Conservation (phyloP, 2,888 invertebrate species). For the Papilio elwesi region DNA sequence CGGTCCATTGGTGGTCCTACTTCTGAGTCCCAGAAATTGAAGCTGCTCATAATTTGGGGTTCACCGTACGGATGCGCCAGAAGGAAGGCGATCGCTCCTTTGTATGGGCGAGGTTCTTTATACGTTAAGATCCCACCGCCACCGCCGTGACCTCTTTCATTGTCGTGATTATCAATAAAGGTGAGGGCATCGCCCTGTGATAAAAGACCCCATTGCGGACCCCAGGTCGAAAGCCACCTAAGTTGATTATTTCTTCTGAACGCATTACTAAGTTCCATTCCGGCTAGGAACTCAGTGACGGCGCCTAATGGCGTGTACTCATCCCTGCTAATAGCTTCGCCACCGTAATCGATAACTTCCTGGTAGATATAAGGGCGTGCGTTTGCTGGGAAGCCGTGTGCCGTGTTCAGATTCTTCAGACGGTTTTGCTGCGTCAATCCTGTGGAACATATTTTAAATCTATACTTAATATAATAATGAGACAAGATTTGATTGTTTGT, state of each 20-base stretch:
- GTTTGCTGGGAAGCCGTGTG: slow-evolving; percentile 85
- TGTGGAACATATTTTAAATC: too few species aligned
- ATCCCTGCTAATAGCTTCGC: slow-evolving; percentile 75
- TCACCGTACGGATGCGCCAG: slow-evolving; percentile 92
- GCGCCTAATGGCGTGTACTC: slow-evolving; percentile 84
- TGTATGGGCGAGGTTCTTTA: slow-evolving; percentile 87
- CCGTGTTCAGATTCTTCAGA: slow-evolving; percentile 84
- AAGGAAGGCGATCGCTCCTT: slow-evolving; percentile 92
- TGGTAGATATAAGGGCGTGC: slow-evolving; percentile 88
- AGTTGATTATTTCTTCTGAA: slow-evolving; percentile 81
- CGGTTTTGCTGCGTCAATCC: too few species aligned
- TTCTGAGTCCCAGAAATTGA: slow-evolving; percentile 86
- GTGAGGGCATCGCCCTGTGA: slow-evolving; percentile 83
- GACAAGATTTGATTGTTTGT: too few species aligned
- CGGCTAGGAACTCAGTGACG: slow-evolving; percentile 87
- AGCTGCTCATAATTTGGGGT: slow-evolving; percentile 94
- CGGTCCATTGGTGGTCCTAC: slow-evolving; percentile 87
- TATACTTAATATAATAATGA: too few species aligned
- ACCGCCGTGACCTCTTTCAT: slow-evolving; percentile 87
- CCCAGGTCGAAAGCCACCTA: slow-evolving; percentile 85
- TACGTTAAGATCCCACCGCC: slow-evolving; percentile 85
- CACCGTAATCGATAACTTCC: slow-evolving; percentile 89
- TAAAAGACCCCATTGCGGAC: slow-evolving; percentile 86
- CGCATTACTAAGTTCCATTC: slow-evolving; percentile 72
- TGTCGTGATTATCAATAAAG: slow-evolving; percentile 94